phyloP scores from a whole-genome alignment of 2,113 vertebrate species.

The Talpa occidentalis region DNA sequence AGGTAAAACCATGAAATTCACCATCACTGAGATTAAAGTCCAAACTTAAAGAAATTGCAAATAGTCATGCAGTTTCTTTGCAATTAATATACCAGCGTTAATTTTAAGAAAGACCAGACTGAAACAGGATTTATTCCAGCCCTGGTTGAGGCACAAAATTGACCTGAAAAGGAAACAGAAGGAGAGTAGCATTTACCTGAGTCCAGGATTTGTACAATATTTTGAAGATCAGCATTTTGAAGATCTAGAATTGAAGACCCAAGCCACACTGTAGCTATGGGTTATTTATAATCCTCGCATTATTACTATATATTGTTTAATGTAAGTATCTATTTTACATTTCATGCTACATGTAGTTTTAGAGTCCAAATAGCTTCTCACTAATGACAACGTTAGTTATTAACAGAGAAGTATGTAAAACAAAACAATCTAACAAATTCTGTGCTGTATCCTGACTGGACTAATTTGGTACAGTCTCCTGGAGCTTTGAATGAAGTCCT shows the following conservation, averaged over 20 bases:
- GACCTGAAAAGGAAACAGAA: neutral
- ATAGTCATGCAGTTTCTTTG: neutral
- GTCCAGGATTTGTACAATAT: neutral
- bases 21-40: neutral
- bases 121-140: neutral
- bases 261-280: neutral
- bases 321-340: neutral
- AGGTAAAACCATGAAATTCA: neutral
- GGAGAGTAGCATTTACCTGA: neutral
- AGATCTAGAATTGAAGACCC: neutral
- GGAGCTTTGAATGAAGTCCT: neutral
- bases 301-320: neutral
- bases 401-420: neutral
- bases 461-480: neutral
- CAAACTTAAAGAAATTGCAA: neutral
- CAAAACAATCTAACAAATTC: neutral
- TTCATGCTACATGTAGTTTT: neutral
- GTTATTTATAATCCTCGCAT: neutral
- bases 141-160: neutral
- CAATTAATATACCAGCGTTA: neutral
- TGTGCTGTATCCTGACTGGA: neutral
- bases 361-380: neutral
- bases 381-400: neutral
- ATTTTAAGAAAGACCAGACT: neutral
- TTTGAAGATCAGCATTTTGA: neutral